Base-by-base conservation (phyloP, 2,888 invertebrate species). In the Archips crataeganus region DNA sequence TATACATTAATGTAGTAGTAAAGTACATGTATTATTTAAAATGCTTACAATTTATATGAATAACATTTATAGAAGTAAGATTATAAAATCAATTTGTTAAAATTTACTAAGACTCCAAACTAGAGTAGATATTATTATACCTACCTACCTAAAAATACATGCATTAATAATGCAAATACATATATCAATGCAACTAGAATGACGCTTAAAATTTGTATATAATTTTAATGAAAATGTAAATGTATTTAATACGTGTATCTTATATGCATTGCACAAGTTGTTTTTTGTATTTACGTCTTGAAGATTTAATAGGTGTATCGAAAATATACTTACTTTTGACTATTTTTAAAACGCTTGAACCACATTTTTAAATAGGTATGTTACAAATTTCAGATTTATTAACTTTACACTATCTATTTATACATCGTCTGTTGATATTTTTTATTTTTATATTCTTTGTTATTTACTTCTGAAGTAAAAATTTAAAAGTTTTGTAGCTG, bases 401-500 rank as follows among this genome's bases (percentile, higher is more conserved):
- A 82, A 23, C 23, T 11, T 10, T 74, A 71, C 11, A 68, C 54
- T 47, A 62, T 77, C 64, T 76, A 80, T 83, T 84, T 83, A 83
- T 83, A 39, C 39, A 4, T 39, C 39, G 39, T 39, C 79, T 79
- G 85, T 85, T 83, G 75, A 76, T 57, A 60, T 60, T 63, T 39
- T 39, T 15, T 39, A 63, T 49, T 42, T n/a, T 47, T 45, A 5
- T 45, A 57, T 47, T 15, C 15, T 74, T 62, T 66, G 59, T 57
- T 54, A 61, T 42, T 54, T 61, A 61, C 36, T 67, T 69, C 11
- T 63, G 66, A 62, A 57, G 73, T 67, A 57, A 57, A 2, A 57
- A 2, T 57, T 11, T 15, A 15, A 57, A 57, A 32, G 6, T 57
- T 32, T 54, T 23, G 23, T 32, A 57, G 11, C 57, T 23, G 3